Base-by-base conservation (phyloP, 2,797 vertebrate genomes). In the Schizopygopsis pylzovi region DNA sequence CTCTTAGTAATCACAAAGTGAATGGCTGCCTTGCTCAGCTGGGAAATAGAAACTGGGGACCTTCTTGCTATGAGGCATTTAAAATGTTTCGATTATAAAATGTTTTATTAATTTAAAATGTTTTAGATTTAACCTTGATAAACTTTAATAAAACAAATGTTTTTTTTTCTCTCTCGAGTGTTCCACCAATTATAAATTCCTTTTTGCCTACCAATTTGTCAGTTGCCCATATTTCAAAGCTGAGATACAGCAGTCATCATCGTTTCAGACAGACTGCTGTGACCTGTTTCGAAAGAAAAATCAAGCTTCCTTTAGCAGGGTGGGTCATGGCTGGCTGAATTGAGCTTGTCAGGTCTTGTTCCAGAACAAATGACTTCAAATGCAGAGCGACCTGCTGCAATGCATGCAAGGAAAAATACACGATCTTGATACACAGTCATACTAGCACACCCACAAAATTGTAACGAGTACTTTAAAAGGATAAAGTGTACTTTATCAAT, bases 271-370 rank as follows among this genome's bases (percentile, higher is more conserved):
- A 45, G 4, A 6, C 49, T 83, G 76, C 59, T 75, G 77, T 87
- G 87, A 87, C 87, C 83, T 79, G 90, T 92, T 84, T 76, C 86
- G 49, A 83, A 81, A 89, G 71, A 56, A 52, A 47, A 12, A 78
- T 72, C 41, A 78, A 77, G 87, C 78, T 63, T 54, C 70, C 63
- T 85, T 88, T 87, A 78, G 68, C 11, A 13, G 63, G 77, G 85
- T 77, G 20, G 28, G 56, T 61, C 85, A 63, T 73, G 81, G 79
- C 81, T 63, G 84, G 85, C 22, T 81, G 49, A 54, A 37, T 3
- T 75, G 87, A 45, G 37, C 89, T 54, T 93, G 93, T 92, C 11
- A 25, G 87, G 90, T 91, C 92, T 92, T 94, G 92, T 91, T 92
- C 75, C n/a, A 16, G 70, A 90, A 82, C 87, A 65, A 72, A 82